Evolutionary conservation across 2,888 invertebrate genomes (phyloP).

Genomic region (Papilio protenor): DNA sequence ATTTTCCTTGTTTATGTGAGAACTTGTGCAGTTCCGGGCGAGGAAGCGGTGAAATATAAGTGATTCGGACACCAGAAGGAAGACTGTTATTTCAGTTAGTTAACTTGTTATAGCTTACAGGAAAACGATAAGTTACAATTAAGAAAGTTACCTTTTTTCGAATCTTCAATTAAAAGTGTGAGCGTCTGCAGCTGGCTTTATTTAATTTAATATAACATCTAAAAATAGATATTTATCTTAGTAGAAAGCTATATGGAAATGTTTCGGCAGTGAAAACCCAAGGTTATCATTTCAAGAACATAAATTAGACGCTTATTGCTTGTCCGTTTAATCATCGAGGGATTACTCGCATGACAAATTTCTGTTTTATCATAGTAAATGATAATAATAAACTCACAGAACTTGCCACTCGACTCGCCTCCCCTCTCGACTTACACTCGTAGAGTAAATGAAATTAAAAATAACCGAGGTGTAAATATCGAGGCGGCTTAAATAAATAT

Average conservation of each 20-base stretch:
- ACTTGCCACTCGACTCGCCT: not conserved
- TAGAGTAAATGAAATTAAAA: constrained; percentile 13
- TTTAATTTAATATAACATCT: no score
- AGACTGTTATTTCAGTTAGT: constrained; percentile 44
- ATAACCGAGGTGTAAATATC: constrained; percentile 12
- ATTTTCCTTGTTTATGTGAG: constrained; percentile 66
- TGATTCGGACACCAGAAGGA: constrained; percentile 44
- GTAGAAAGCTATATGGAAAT: no score
- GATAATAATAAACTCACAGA: not conserved
- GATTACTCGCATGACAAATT: not conserved
- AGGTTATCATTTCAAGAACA: not conserved
- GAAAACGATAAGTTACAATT: not conserved
- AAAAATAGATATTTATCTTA: no score
- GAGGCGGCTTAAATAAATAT: constrained; percentile 19
- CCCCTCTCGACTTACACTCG: not conserved
- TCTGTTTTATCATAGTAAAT: not conserved
- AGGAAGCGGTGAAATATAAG: constrained; percentile 44
- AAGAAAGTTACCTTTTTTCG: not conserved
- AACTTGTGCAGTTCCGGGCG: constrained; percentile 60
- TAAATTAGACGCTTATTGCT: not conserved
- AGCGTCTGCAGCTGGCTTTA: no score
- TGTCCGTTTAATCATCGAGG: not conserved
- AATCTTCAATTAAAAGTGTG: no score
- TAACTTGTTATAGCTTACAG: constrained; percentile 9
- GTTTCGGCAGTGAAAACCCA: no score